These are phyloP conservation scores for Antedon mediterranea DNA, from an alignment of 53 echinoderm and acorn worm species.

Conservation along the genomic window DNA sequence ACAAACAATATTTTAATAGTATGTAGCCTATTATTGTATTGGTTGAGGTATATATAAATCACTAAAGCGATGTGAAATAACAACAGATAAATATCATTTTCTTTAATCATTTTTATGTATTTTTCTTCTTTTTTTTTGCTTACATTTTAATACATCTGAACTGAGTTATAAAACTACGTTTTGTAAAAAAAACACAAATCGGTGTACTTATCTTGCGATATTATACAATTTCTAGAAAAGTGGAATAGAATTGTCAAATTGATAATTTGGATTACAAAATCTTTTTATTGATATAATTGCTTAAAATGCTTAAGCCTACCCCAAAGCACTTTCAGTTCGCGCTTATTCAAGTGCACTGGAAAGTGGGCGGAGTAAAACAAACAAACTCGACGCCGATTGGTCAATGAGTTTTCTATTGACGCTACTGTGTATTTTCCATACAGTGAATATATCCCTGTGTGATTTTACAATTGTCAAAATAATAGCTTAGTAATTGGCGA, in stretches of 20 bases:
- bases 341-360: not conserved
- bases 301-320: not conserved
- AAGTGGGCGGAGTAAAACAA: not conserved
- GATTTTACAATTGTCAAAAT: slow-evolving; percentile 1
- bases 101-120: too few relatives aligned
- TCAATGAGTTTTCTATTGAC: not conserved
- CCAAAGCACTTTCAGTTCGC: not conserved
- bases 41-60: too few relatives aligned
- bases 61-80: too few relatives aligned
- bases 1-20: too few relatives aligned
- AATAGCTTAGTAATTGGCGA: not conserved
- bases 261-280: not conserved
- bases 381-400: not conserved
- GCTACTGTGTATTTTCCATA: not conserved
- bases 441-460: not conserved
- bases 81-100: too few relatives aligned
- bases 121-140: too few relatives aligned
- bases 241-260: not conserved
- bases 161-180: too few relatives aligned
- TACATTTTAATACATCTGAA: too few relatives aligned
- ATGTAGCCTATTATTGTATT: too few relatives aligned
- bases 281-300: not conserved
- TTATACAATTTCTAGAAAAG: not conserved
- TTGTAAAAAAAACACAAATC: not conserved
- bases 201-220: not conserved